phyloP scores from a whole-genome alignment of 2,888 invertebrate species.

The Agrotis clavis region DNA sequence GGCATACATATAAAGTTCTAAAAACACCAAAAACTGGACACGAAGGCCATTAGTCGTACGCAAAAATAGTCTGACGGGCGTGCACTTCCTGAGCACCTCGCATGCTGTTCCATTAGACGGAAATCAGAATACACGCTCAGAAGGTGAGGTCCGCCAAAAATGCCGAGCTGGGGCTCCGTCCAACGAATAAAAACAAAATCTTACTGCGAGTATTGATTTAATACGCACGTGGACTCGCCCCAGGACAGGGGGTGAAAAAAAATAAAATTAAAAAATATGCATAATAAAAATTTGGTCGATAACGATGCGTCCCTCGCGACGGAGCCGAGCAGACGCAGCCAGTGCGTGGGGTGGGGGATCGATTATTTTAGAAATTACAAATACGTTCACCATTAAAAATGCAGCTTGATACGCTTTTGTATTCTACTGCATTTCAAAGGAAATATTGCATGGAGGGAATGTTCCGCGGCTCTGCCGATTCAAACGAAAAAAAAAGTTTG shows the following conservation, averaged over 20 bases:
- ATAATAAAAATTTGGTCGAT: conserved; percentile 89
- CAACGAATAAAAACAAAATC: conserved; percentile 76
- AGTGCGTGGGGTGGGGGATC: conserved; percentile 80
- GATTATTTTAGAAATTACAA: conserved; percentile 83
- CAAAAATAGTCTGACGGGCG: conserved; percentile 52
- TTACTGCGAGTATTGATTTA: conserved; percentile 82
- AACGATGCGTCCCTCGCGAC: conserved; percentile 80
- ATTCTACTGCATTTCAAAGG: conserved; percentile 55
- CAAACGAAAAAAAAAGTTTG: not conserved
- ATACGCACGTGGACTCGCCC: conserved; percentile 72
- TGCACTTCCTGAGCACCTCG: conserved; percentile 47
- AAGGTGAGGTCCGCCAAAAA: conserved; percentile 68
- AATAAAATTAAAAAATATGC: conserved; percentile 90
- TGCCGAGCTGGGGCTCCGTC: conserved; percentile 28
- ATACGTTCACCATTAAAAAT: conserved; percentile 60
- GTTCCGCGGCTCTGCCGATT: not conserved
- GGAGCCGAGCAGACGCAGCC: conserved; percentile 75
- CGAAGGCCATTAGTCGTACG: conserved; percentile 57
- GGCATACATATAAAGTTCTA: conserved; percentile 40
- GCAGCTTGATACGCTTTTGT: conserved; percentile 57
- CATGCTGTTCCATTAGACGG: conserved; percentile 74
- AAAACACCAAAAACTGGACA: conserved; percentile 47
- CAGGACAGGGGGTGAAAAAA: conserved; percentile 80
- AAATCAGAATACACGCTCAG: conserved; percentile 61
- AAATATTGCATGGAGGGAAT: conserved; percentile 20